Percentiles rank a stretch among this genome's conserved stretches.
phyloP scores from a whole-genome alignment of 2,888 invertebrate species.

The Adelognathus sp. region DNA sequence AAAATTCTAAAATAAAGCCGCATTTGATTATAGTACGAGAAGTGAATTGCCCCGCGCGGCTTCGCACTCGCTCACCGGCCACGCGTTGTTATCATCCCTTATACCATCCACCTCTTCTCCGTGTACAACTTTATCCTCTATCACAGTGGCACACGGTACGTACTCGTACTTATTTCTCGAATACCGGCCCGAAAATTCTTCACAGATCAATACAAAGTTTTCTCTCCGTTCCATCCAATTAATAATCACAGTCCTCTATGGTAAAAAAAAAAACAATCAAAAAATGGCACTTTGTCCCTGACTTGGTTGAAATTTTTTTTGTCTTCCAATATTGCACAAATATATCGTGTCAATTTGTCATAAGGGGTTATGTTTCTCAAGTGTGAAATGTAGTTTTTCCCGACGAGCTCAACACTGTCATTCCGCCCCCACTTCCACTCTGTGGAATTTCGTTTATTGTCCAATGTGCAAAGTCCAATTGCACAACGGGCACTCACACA shows the following conservation, averaged over 20 bases:
- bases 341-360: too few relatives aligned
- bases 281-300: too few relatives aligned
- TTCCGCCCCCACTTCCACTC: too few relatives aligned
- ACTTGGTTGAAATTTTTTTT: too few relatives aligned
- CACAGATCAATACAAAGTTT: neutral
- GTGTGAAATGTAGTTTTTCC: too few relatives aligned
- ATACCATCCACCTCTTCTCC: conserved; percentile 64
- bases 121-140: conserved; percentile 44
- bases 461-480: too few relatives aligned
- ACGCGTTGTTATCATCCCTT: conserved; percentile 71
- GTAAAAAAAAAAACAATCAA: neutral
- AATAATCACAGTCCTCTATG: neutral
- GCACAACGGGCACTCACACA: too few relatives aligned
- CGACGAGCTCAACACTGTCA: neutral
- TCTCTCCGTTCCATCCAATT: neutral
- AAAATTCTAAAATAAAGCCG: conserved; percentile 75
- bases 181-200: neutral
- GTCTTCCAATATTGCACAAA: too few relatives aligned
- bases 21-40: conserved; percentile 74
- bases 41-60: conserved; percentile 5
- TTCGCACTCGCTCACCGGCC: conserved; percentile 62
- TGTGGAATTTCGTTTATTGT: too few relatives aligned
- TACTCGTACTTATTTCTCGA: neutral
- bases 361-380: too few relatives aligned
- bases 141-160: neutral